These are phyloP conservation scores for Condylura cristata DNA, from an alignment of 2,113 vertebrate species.

Conservation along the genomic window DNA sequence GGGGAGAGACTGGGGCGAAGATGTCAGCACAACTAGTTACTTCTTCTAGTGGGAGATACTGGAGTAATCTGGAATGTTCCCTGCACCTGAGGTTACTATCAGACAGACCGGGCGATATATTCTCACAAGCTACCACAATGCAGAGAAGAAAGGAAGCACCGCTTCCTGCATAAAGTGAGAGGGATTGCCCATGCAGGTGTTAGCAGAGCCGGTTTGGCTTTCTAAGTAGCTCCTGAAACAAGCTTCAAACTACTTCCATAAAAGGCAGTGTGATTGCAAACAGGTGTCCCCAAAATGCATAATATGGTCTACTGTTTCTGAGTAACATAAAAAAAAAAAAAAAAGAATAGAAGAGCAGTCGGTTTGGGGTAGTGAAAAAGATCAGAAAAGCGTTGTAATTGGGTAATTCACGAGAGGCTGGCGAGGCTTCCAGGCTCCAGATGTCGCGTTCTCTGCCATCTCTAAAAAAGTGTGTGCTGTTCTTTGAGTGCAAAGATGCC, in stretches of 20 bases:
- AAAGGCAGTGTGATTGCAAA: conserved; percentile 68
- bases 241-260: conserved; percentile 19
- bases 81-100: not conserved
- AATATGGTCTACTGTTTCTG: conserved; percentile 49
- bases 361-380: not conserved
- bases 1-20: not conserved
- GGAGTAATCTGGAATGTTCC: not conserved
- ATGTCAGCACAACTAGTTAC: not conserved
- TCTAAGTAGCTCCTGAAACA: conserved; percentile 56
- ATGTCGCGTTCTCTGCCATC: not conserved
- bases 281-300: conserved; percentile 64
- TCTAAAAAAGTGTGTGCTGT: not conserved
- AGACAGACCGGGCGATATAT: not conserved
- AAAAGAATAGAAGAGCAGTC: conserved; percentile 40
- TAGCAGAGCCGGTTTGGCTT: not conserved
- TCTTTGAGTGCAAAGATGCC: not conserved
- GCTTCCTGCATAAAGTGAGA: rapidly evolving
- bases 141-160: rapidly evolving
- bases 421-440: not conserved
- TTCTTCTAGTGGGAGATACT: not conserved
- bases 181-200: not conserved
- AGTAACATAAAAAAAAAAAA: conserved; percentile 20
- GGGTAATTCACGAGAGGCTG: not conserved
- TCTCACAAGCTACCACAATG: not conserved
- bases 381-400: not conserved